Evolutionary conservation across 37 sponge, comb jelly and placozoan genomes (phyloP).

Genomic region (Ianthella basta): DNA sequence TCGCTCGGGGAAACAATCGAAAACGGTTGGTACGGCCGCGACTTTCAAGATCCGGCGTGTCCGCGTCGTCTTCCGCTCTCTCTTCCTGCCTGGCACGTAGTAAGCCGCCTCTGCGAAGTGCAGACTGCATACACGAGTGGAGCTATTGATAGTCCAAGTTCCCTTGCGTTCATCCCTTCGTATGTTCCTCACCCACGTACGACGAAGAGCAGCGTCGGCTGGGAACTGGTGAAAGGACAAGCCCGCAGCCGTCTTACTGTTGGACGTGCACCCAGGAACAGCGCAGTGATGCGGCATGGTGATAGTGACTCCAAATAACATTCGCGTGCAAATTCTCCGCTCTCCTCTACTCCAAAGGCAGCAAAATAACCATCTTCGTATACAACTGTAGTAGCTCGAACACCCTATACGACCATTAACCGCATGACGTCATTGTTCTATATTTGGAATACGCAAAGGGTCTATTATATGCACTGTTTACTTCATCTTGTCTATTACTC

Average conservation of each 20-base stretch:
- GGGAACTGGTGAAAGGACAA: no score
- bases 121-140: slow-evolving; percentile 11
- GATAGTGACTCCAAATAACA: not conserved
- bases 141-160: not conserved
- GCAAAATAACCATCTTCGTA: no score
- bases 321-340: no score
- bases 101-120: slow-evolving; percentile 2
- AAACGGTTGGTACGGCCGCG: not conserved
- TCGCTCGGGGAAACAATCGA: no score
- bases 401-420: no score
- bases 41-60: not conserved
- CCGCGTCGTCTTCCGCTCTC: not conserved
- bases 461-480: no score
- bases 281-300: not conserved
- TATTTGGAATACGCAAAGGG: no score
- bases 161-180: not conserved
- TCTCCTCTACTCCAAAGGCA: no score
- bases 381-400: no score
- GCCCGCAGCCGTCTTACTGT: not conserved
- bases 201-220: not conserved
- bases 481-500: no score
- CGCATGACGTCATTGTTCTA: no score
- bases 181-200: not conserved
- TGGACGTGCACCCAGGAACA: not conserved
- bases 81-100: not conserved